A percentile compares a stretch with the other conserved stretches of the same genome.
These are phyloP conservation scores for Deroplatys truncata DNA, from an alignment of 2,888 invertebrate genomes.

Conservation along the genomic window DNA sequence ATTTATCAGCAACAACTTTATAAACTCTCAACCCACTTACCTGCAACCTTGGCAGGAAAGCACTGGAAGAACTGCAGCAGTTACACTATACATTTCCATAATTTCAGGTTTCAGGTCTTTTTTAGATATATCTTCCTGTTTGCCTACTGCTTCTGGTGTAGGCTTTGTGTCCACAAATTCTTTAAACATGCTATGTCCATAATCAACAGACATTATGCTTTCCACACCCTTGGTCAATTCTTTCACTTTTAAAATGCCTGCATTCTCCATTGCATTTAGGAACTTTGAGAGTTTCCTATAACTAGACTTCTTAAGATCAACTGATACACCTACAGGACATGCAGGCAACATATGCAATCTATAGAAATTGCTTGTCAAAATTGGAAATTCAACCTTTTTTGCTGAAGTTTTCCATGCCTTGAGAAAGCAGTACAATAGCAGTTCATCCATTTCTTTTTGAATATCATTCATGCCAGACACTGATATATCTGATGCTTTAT, in stretches of 20 bases:
- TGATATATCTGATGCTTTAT: too few relatives aligned
- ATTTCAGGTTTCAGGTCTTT: constrained; percentile 46
- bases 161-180: constrained; percentile 42
- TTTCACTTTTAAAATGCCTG: constrained; percentile 41
- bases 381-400: constrained; percentile 67
- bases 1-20: background rate
- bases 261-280: constrained; percentile 67
- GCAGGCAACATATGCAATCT: constrained; percentile 63
- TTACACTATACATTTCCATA: constrained; percentile 65
- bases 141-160: background rate
- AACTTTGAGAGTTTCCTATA: constrained; percentile 87
- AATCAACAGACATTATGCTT: constrained; percentile 63
- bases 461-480: background rate
- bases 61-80: constrained; percentile 59
- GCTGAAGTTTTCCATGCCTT: constrained; percentile 71
- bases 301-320: constrained; percentile 85
- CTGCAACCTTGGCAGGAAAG: constrained; percentile 55
- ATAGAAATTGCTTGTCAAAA: constrained; percentile 78
- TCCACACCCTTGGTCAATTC: constrained; percentile 72
- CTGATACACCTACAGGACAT: constrained; percentile 61
- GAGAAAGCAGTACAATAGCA: constrained; percentile 72
- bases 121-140: constrained; percentile 15
- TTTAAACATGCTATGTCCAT: constrained; percentile 52
- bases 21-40: constrained; percentile 38
- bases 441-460: constrained; percentile 62